Evolutionary conservation across 2,888 invertebrate species (phyloP), one percentile per base, ranked within the genome.

Genomic region (Autographa pulchrina): DNA sequence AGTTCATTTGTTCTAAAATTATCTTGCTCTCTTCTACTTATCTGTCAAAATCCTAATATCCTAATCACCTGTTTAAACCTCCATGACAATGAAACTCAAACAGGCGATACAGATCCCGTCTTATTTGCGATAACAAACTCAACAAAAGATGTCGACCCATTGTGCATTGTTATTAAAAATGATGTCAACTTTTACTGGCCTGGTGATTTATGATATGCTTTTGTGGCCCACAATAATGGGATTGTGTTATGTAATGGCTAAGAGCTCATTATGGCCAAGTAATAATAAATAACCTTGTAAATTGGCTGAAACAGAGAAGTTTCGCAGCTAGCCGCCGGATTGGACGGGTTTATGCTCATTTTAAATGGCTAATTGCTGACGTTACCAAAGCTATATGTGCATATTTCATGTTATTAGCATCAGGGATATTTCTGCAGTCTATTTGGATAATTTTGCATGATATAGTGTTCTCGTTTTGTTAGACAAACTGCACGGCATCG

Each of bases 121-220:
- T 74, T 81, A 81, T 79, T 81, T 70, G 77, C 62, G 76, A 84
- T 81, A 80, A 76, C 74, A 77, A 69, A 74, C 78, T 75, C 77
- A 81, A 88, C 88, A 89, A 88, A 87, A 83, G 85, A 80, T 81
- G 83, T 85, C 68, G 74, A 78, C 69, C 89, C 83, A 88, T 93
- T 93, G 91, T 92, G 89, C 83, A 88, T 93, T 93, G 91, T 92
- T 90, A 92, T 90, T 92, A 92, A 92, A 93, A 93, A 93, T 91
- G 90, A 92, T 89, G 92, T 92, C 93, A 92, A 92, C 90, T 89
- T 87, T 84, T 86, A 88, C 87, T 84, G 82, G 81, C 67, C 73
- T 74, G 85, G 86, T 92, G 93, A 94, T 93, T 93, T 92, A 93
- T 91, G 91, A 80, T 72, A 74, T 72, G 82, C 89, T 84, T 86